These are phyloP conservation scores for Pygoscelis antarcticus DNA, from an alignment of 2,113 vertebrate species.

Conservation along the genomic window DNA sequence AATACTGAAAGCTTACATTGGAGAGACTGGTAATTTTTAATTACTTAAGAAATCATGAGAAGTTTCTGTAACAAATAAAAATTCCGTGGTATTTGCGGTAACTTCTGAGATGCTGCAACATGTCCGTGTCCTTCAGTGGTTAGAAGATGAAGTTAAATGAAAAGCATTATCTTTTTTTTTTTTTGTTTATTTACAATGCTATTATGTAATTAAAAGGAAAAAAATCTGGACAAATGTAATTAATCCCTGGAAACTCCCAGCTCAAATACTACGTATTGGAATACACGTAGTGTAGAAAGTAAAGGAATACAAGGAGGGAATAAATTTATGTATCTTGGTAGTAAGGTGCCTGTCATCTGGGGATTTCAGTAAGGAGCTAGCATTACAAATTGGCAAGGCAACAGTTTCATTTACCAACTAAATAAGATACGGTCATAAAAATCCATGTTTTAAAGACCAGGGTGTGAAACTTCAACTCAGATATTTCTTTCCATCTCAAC, in stretches of 20 bases:
- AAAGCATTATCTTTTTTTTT: neutral
- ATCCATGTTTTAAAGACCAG: slow-evolving; percentile 32
- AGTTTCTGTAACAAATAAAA: neutral
- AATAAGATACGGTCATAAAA: slow-evolving; percentile 37
- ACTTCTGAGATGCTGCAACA: neutral
- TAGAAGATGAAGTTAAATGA: neutral
- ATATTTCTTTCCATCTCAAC: slow-evolving; percentile 45
- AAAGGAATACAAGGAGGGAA: neutral
- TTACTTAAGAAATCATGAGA: neutral
- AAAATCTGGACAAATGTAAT: neutral
- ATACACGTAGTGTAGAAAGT: too few species aligned
- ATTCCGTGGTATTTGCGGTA: neutral
- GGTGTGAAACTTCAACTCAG: slow-evolving; percentile 47
- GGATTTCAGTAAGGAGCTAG: neutral
- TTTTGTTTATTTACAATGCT: neutral
- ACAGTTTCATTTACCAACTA: slow-evolving; percentile 18
- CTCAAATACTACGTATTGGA: neutral
- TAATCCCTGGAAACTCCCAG: neutral
- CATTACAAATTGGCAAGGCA: slow-evolving; percentile 13
- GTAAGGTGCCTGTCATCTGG: neutral
- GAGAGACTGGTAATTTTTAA: neutral
- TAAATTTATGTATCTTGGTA: neutral
- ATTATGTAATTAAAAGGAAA: neutral
- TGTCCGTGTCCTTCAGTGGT: neutral
- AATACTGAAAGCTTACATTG: neutral